Evolutionary conservation across 1,140 invertebrate species (phyloP).

Genomic region (Bombus confusus): DNA sequence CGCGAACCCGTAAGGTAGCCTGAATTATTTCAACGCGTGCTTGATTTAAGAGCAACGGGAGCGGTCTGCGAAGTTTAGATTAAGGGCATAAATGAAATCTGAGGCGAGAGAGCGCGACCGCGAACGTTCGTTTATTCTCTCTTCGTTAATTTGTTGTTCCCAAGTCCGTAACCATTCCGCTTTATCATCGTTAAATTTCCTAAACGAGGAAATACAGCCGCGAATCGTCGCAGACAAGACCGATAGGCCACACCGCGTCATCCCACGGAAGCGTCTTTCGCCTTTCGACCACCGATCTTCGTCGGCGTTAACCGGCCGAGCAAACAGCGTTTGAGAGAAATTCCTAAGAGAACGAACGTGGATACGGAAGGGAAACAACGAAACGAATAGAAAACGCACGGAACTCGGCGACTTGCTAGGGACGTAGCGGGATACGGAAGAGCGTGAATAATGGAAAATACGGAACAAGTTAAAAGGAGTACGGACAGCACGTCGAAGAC

Average conservation of each 20-base stretch:
- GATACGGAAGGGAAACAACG: too few relatives aligned
- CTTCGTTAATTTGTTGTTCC: slow-evolving; percentile 15
- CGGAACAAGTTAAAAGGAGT: too few relatives aligned
- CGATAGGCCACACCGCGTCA: too few relatives aligned
- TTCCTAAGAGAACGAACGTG: too few relatives aligned
- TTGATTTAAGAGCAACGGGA: slow-evolving; percentile 36
- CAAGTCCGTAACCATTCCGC: background rate
- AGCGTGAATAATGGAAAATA: too few relatives aligned
- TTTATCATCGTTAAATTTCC: slow-evolving; percentile 31
- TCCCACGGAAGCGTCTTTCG: background rate
- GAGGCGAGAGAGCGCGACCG: background rate
- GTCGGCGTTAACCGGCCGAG: background rate
- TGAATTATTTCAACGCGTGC: slow-evolving; percentile 18
- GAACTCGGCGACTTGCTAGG: too few relatives aligned
- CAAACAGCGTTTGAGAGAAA: too few relatives aligned
- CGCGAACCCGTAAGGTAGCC: background rate
- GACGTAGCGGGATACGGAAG: too few relatives aligned
- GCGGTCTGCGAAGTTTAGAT: slow-evolving; percentile 30
- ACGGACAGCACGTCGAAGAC: too few relatives aligned
- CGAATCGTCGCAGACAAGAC: background rate
- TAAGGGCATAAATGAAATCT: slow-evolving; percentile 11
- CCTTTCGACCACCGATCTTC: background rate
- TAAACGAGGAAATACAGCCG: slow-evolving; percentile 8
- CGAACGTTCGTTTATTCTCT: slow-evolving; percentile 3
- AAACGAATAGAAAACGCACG: too few relatives aligned